Conservation (phyloP, 2,113 vertebrate genomes). For the Piliocolobus tephrosceles region DNA sequence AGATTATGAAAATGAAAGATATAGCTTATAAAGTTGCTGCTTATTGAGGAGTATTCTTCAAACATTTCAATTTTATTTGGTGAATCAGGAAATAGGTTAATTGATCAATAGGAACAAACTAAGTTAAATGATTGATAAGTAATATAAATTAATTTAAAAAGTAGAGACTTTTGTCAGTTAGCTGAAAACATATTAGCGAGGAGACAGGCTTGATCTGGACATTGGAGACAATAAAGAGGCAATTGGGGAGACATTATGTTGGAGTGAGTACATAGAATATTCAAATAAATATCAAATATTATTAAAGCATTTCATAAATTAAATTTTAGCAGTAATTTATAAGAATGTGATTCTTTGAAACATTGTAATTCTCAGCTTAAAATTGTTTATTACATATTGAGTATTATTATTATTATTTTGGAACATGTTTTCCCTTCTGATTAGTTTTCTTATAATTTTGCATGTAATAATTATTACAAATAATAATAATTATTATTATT, state of each 20-base stretch:
- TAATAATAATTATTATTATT: too few relatives aligned
- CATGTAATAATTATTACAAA: too few relatives aligned
- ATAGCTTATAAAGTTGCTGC: not conserved
- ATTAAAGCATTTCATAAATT: not conserved
- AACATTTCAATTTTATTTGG: not conserved
- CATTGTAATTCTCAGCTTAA: not conserved
- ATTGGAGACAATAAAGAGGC: not conserved
- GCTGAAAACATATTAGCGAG: not conserved
- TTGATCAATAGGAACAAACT: not conserved
- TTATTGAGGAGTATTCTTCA: not conserved
- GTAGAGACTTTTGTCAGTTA: too few relatives aligned
- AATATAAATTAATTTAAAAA: not conserved
- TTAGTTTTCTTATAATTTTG: not conserved
- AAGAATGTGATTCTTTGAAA: not conserved
- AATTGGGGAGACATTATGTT: not conserved
- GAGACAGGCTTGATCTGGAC: not conserved
- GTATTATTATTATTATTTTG: not conserved
- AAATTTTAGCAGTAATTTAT: not conserved
- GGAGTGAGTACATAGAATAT: not conserved
- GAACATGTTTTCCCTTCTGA: not conserved
- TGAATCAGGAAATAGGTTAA: not conserved
- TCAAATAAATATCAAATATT: not conserved
- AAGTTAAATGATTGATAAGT: not conserved
- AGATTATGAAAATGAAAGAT: not conserved
- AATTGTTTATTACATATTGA: not conserved